These are phyloP conservation scores for Aradophagus sp. DNA, from an alignment of 1,140 invertebrate species.

Conservation along the genomic window DNA sequence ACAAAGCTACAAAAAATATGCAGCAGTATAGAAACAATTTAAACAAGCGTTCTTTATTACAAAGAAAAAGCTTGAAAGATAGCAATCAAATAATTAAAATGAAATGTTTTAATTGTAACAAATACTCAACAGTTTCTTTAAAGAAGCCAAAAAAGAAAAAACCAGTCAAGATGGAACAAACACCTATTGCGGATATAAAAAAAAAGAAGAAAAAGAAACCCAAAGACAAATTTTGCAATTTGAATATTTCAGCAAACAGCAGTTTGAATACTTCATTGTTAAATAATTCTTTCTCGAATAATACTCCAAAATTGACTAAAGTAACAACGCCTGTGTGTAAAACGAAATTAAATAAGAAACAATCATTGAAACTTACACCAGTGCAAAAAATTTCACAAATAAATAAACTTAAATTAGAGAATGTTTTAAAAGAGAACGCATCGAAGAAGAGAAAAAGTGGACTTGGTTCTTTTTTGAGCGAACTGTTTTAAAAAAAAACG, in stretches of 20 bases:
- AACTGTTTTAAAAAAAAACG: slow-evolving; percentile 47
- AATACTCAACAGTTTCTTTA: slow-evolving; percentile 53
- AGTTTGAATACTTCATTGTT: slow-evolving; percentile 2
- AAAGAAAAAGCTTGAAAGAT: slow-evolving; percentile 59
- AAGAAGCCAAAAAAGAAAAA: slow-evolving; percentile 59
- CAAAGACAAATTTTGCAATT: slow-evolving; percentile 67
- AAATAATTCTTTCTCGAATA: slow-evolving; percentile 1
- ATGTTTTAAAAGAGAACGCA: slow-evolving; percentile 45
- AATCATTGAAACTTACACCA: slow-evolving; percentile 32
- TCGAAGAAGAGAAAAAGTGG: slow-evolving; percentile 41
- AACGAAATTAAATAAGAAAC: slow-evolving; percentile 6
- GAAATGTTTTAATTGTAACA: slow-evolving; percentile 63
- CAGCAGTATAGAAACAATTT: background rate
- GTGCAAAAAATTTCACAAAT: slow-evolving; percentile 55
- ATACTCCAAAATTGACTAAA: slow-evolving; percentile 10
- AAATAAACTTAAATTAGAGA: slow-evolving; percentile 60
- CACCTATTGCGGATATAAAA: background rate
- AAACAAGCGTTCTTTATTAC: slow-evolving; percentile 1
- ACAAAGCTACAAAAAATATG: slow-evolving; percentile 5
- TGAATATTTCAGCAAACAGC: slow-evolving; percentile 58
- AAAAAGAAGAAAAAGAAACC: slow-evolving; percentile 63
- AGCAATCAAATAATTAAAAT: slow-evolving; percentile 63
- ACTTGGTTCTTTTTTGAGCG: slow-evolving; percentile 58
- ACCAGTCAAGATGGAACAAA: slow-evolving; percentile 15
- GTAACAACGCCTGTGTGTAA: slow-evolving; percentile 11